Evolutionary conservation across 2,113 vertebrate species (phyloP), one percentile per base, ranked within the genome.

Genomic region (Bostrychus sinensis): DNA sequence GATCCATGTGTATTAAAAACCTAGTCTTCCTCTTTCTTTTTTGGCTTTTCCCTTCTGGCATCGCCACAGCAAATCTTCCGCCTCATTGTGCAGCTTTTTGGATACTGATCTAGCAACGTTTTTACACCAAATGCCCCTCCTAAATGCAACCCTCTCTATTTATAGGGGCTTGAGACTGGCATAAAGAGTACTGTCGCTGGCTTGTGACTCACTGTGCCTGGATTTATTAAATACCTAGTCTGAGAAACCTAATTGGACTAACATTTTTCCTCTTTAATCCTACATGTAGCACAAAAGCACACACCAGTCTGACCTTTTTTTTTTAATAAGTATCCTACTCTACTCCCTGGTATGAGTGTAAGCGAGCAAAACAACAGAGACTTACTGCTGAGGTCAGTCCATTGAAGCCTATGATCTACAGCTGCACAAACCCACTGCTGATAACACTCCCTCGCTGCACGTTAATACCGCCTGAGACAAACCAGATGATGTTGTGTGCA

Each of bases 401-500:
- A 19, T 30, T 61, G 16, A 36, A 8, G 39, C 17, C n/a, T n/a
- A n/a, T n/a, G n/a, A n/a, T n/a, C 53, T 37, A n/a, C 81, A 80
- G 78, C 77, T 82, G 77, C 23, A 69, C 14, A 53, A 70, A 66
- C 50, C 36, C 59, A 54, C 25, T 23, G 55, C 54, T 34, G 70
- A 72, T 64, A 57, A 65, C 2, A 66, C 54, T 69, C 67, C 70
- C 61, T 43, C 72, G 43, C 43, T 46, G 9, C 43, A 13, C 43
- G 43, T 46, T n/a, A n/a, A n/a, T n/a, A n/a, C n/a, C n/a, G n/a
- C n/a, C 43, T 42, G 36, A 38, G 32, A 10, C 32, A 34, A 78
- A 39, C 37, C 37, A 39, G 37, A 39, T 39, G 37, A 14, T 13
- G 14, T 13, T 16, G 37, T 38, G 37, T 38, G 11, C 13, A 14